Evolutionary conservation across 2,113 vertebrate species (phyloP), one percentile per base, ranked within the genome.

Genomic region (Corythaixoides concolor): DNA sequence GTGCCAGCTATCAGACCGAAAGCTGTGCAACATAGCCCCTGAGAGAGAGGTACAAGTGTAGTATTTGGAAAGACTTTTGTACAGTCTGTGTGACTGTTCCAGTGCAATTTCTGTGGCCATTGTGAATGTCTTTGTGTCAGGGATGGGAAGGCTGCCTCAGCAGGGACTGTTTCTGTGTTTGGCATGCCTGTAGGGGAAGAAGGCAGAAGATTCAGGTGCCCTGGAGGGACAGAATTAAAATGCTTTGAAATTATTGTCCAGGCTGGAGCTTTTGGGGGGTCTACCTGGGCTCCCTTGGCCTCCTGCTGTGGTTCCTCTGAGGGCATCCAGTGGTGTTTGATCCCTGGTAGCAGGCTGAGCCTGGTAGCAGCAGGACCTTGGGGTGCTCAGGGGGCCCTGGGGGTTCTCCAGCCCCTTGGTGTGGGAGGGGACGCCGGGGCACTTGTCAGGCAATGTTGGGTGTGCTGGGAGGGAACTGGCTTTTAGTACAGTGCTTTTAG

Each of bases 21-120:
- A 1, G 0, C 33, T 9, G 3, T 41, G 45, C 75, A 50, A 26
- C 18, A 4, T 4, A 76, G 22, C 47, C 21, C 60, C 22, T 0
- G 3, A 62, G 60, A 15, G 0, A 8, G 76, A 60, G 39, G 56
- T 43, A 35, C n/a, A 72, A 37, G n/a, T 56, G 79, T 32, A 49
- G 75, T 13, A 23, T 77, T 59, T 77, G 72, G 73, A 32, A 39
- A 41, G 70, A 22, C 26, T 35, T 66, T 49, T 58, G 13, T 37
- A 13, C 64, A 8, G 8, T 49, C n/a, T 58, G 11, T 43, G 55
- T 37, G 26, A 45, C 41, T 66, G 52, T 43, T 72, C 6, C 26
- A 18, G 58, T 33, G 6, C 47, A 17, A n/a, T 73, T 62, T 47
- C 35, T 68, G 24, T 39, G 27, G n/a, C 32, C 4, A 1, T 22